Evolutionary conservation across 2,888 invertebrate species (phyloP), one percentile per base, ranked within the genome.

Genomic region (Idaea biselata): DNA sequence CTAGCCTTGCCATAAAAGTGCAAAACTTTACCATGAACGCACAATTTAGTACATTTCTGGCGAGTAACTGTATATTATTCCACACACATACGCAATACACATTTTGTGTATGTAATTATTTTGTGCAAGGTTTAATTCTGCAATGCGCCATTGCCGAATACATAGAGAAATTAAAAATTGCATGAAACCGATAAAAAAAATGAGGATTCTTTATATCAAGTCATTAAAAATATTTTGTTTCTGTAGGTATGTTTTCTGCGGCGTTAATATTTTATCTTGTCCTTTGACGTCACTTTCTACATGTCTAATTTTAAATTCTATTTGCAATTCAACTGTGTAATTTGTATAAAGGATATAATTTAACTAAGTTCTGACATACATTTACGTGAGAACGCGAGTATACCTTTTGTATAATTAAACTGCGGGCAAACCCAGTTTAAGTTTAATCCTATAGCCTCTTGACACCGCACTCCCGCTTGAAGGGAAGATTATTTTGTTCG

Each of bases 371-470:
- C 80, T 83, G 82, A 87, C 83, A 85, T 84, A 82, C 83, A 84
- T 84, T 87, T 84, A 83, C 81, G 78, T 81, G 83, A 84, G 83
- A 84, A 81, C 80, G 80, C 75, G 80, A 81, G 82, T 84, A 85
- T 88, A 88, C 89, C 87, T 90, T 91, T 89, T 89, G 90, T 90
- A 89, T 91, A 91, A 91, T 91, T 91, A 89, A 91, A 89, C 87
- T 89, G 87, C 82, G 86, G 89, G 86, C 85, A 87, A 89, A 89
- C 88, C 88, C 85, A 88, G 89, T 91, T 89, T 88, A 88, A 91
- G 91, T 91, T 91, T 90, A 91, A 91, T 92, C 91, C 89, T 89
- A 88, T 89, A 90, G 89, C 91, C 90, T 91, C 91, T 91, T 92
- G 91, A 92, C 91, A 89, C 89, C 88, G 82, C 88, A 83, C 88